Evolutionary conservation across 2,797 vertebrate species (phyloP).

Genomic region (Scarus forsteni): DNA sequence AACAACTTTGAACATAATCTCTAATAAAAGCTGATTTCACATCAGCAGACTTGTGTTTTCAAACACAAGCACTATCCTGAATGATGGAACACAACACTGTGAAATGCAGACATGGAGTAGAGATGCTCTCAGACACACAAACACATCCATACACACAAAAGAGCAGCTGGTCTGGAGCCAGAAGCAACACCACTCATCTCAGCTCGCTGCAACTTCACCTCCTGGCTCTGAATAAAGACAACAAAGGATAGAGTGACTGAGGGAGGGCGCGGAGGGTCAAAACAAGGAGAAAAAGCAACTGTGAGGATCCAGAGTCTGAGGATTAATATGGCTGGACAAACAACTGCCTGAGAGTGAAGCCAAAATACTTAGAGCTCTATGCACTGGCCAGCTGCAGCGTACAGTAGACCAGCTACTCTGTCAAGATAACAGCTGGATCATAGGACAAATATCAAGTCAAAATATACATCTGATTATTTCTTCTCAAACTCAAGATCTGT

Average conservation of each 20-base stretch:
- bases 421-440: too few species aligned
- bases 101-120: constrained; percentile 19
- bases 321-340: background rate
- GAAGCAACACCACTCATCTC: constrained; percentile 66
- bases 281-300: constrained; percentile 16
- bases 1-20: background rate
- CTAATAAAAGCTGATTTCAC: constrained; percentile 25
- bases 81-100: constrained; percentile 31
- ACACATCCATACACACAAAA: constrained; percentile 19
- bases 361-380: too few species aligned
- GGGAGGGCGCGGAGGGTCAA: constrained; percentile 20
- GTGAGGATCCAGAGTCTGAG: constrained; percentile 11
- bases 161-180: constrained; percentile 60
- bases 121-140: constrained; percentile 20
- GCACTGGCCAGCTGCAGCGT: too few species aligned
- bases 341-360: too few species aligned
- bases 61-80: constrained; percentile 54
- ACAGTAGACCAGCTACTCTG: too few species aligned
- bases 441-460: too few species aligned
- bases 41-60: constrained; percentile 41
- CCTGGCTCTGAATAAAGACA: constrained; percentile 56
- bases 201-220: constrained; percentile 69
- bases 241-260: constrained; percentile 63
- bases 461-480: too few species aligned
- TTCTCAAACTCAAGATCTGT: too few species aligned